phyloP scores from a whole-genome alignment of 2,113 vertebrate genomes.

The Rhinolophus sinicus region DNA sequence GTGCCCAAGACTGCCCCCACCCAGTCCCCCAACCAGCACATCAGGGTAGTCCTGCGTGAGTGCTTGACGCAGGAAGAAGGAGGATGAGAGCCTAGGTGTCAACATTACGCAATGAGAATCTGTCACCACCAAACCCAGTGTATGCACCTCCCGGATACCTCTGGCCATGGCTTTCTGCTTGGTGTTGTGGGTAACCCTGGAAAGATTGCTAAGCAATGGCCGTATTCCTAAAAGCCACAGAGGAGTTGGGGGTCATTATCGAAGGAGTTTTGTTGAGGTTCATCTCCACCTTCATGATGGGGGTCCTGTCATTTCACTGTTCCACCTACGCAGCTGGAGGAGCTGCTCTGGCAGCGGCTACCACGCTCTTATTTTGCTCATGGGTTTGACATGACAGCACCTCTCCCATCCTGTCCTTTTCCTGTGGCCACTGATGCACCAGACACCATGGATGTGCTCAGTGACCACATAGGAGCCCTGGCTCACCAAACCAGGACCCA shows the following conservation, averaged over 20 bases:
- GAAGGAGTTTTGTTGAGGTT: background rate
- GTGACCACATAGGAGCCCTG: background rate
- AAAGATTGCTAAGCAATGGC: too few species aligned
- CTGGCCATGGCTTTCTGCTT: background rate
- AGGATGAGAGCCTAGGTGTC: background rate
- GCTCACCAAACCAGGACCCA: background rate
- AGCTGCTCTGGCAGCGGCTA: background rate
- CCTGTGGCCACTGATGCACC: background rate
- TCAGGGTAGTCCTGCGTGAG: background rate
- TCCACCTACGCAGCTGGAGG: background rate
- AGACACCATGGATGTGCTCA: too few species aligned
- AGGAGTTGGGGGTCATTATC: accelerated
- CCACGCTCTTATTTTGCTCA: background rate
- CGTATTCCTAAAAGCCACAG: background rate
- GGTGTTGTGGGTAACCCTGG: background rate
- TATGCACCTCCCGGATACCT: background rate
- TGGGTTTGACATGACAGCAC: background rate
- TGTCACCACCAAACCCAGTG: background rate
- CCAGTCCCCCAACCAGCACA: background rate
- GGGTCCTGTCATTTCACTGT: background rate
- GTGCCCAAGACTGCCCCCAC: background rate
- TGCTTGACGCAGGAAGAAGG: background rate
- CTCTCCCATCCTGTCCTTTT: background rate
- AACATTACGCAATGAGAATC: accelerated
- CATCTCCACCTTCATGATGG: background rate